These are phyloP conservation scores for Yponomeuta cagnagella DNA, from an alignment of 2,888 invertebrate genomes.

Conservation along the genomic window DNA sequence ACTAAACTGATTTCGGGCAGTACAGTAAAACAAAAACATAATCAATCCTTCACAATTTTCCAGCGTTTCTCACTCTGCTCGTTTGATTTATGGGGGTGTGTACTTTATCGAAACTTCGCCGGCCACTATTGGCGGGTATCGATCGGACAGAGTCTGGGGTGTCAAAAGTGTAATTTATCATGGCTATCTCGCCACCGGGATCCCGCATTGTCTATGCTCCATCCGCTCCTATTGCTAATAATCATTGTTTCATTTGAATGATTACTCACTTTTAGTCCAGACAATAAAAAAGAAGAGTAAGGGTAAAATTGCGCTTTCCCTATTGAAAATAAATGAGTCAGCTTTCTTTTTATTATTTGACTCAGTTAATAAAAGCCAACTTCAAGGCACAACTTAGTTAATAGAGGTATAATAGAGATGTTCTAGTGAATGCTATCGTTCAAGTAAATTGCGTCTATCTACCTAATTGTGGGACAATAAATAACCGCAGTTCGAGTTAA, in stretches of 20 bases:
- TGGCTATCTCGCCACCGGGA: conserved; percentile 43
- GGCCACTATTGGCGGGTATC: conserved; percentile 54
- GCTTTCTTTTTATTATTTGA: neutral
- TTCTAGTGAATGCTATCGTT: neutral
- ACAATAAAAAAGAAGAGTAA: neutral
- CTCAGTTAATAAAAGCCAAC: neutral
- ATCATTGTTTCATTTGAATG: conserved; percentile 13
- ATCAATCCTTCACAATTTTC: conserved; percentile 7
- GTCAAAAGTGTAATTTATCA: conserved; percentile 63
- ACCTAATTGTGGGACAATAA: conserved; percentile 37
- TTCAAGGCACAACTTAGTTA: neutral
- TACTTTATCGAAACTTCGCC: conserved; percentile 14
- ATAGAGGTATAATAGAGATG: neutral
- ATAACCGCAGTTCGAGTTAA: conserved; percentile 56
- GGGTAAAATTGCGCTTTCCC: neutral
- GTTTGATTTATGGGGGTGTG: conserved; percentile 35
- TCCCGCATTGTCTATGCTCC: conserved; percentile 15
- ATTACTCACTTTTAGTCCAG: conserved; percentile 22
- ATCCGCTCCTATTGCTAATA: neutral
- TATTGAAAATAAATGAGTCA: neutral
- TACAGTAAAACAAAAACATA: neutral
- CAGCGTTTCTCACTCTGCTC: conserved; percentile 16
- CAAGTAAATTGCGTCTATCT: neutral
- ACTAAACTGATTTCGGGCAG: neutral
- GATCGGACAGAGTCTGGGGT: conserved; percentile 35